phyloP scores from a whole-genome alignment of 2,888 invertebrate genomes.

The Pammene aurita region DNA sequence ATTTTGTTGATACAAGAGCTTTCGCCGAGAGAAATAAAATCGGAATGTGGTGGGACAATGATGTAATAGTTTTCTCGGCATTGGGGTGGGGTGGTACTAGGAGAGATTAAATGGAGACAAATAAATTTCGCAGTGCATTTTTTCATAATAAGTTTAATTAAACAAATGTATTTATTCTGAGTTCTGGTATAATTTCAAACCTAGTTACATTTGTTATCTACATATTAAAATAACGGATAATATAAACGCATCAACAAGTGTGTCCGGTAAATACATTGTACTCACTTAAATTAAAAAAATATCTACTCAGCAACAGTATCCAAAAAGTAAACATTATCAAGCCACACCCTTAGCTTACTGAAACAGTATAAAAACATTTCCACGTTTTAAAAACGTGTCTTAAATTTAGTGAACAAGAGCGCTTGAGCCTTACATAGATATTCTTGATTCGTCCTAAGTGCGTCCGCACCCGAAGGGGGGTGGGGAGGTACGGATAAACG shows the following conservation, averaged over 20 bases:
- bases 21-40: slow-evolving; percentile 53
- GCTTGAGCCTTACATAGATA: slow-evolving; percentile 38
- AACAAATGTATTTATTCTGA: not conserved
- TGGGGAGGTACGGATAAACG: slow-evolving; percentile 67
- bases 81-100: slow-evolving; percentile 55
- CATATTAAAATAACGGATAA: too few relatives aligned
- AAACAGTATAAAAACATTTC: not conserved
- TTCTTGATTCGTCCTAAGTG: slow-evolving; percentile 41
- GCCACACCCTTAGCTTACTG: not conserved
- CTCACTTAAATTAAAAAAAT: not conserved
- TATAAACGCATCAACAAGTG: too few relatives aligned
- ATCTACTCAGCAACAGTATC: not conserved
- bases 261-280: not conserved
- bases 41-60: slow-evolving; percentile 60
- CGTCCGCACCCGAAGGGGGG: slow-evolving; percentile 39
- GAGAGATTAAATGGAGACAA: slow-evolving; percentile 45
- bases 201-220: too few relatives aligned
- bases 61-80: slow-evolving; percentile 72
- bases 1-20: slow-evolving; percentile 42
- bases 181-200: too few relatives aligned
- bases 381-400: slow-evolving; percentile 24
- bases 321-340: not conserved
- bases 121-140: slow-evolving; percentile 2
- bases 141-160: not conserved
- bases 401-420: slow-evolving; percentile 35